phyloP scores from a whole-genome alignment of 1,140 invertebrate species.

The Listronotus oregonensis region DNA sequence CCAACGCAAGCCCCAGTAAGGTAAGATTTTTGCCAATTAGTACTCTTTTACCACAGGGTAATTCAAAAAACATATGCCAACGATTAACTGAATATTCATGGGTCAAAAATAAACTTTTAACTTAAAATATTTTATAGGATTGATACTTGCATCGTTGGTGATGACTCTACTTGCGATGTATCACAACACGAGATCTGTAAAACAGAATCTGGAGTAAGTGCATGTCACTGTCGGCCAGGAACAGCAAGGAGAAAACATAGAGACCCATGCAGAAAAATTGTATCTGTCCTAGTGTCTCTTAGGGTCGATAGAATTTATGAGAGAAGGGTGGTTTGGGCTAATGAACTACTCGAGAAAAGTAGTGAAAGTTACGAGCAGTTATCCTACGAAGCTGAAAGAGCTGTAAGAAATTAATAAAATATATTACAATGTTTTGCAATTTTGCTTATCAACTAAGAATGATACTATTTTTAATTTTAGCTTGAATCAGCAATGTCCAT shows the following conservation, averaged over 20 bases:
- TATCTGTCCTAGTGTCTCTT: conserved; percentile 79
- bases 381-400: conserved; percentile 80
- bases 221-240: conserved; percentile 85
- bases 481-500: conserved; percentile 87
- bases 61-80: too few species aligned
- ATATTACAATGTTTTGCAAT: too few species aligned
- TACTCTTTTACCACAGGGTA: too few species aligned
- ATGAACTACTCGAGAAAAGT: conserved; percentile 72
- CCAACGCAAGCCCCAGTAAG: conserved; percentile 68
- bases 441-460: too few species aligned
- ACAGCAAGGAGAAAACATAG: conserved; percentile 78
- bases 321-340: conserved; percentile 74
- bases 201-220: conserved; percentile 88
- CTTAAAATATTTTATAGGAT: conserved; percentile 63
- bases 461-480: conserved; percentile 59
- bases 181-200: conserved; percentile 86
- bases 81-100: too few species aligned
- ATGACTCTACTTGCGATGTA: conserved; percentile 88
- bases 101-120: too few species aligned
- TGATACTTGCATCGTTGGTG: conserved; percentile 92
- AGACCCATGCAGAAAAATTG: conserved; percentile 78
- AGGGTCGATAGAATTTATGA: conserved; percentile 84
- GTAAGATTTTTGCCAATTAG: too few species aligned
- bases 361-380: conserved; percentile 82
- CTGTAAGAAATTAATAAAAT: conserved; percentile 68